Percentiles rank a stretch among this genome's conserved stretches.
Conservation (phyloP, 2,888 invertebrate genomes). For the Xanthorhoe spadicearia region DNA sequence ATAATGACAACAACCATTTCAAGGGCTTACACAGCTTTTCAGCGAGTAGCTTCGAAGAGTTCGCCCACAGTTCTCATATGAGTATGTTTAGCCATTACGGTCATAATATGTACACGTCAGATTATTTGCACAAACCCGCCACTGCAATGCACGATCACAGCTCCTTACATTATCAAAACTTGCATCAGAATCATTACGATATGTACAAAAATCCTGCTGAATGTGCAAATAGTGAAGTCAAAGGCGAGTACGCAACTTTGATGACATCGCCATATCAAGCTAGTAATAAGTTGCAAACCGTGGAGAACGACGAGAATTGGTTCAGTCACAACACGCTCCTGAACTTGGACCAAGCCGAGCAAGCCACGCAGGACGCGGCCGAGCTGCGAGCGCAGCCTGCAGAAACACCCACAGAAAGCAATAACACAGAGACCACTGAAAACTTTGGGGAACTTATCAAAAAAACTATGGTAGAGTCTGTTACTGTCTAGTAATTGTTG, state of each 20-base stretch:
- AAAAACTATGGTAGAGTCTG: slow-evolving; percentile 96
- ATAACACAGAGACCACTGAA: slow-evolving; percentile 78
- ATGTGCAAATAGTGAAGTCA: slow-evolving; percentile 76
- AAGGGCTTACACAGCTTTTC: slow-evolving; percentile 79
- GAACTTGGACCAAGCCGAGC: slow-evolving; percentile 71
- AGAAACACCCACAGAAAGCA: slow-evolving; percentile 54
- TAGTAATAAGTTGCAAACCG: slow-evolving; percentile 88
- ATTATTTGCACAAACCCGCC: slow-evolving; percentile 73
- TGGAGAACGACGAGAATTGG: slow-evolving; percentile 83
- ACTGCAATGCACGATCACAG: slow-evolving; percentile 64
- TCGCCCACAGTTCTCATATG: slow-evolving; percentile 81
- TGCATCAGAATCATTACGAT: slow-evolving; percentile 71
- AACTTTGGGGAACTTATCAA: slow-evolving; percentile 97
- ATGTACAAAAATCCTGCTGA: slow-evolving; percentile 73
- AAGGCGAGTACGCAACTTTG: slow-evolving; percentile 86
- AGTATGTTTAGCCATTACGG: slow-evolving; percentile 82
- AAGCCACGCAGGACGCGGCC: slow-evolving; percentile 67
- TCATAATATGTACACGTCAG: slow-evolving; percentile 77
- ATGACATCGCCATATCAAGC: slow-evolving; percentile 86
- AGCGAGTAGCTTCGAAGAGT: slow-evolving; percentile 81
- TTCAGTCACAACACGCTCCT: slow-evolving; percentile 76
- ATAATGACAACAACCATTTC: slow-evolving; percentile 64
- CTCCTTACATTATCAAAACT: slow-evolving; percentile 66
- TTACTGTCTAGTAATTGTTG: slow-evolving; percentile 88
- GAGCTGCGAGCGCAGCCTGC: slow-evolving; percentile 56